Percentiles rank a stretch among this genome's conserved stretches.
Conservation (phyloP, 2,888 invertebrate species). For the Himalopsyche tibetana region DNA sequence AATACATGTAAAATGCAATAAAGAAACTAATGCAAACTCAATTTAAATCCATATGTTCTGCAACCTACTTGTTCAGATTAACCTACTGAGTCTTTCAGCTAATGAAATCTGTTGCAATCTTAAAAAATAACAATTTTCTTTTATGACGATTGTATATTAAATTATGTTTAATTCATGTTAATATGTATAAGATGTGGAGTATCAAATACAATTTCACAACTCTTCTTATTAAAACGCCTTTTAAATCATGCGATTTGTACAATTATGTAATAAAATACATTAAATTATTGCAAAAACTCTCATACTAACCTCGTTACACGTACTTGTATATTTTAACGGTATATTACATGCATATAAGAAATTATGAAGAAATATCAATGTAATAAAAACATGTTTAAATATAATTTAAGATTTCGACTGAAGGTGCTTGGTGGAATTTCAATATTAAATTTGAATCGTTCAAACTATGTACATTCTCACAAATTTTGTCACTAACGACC, state of each 20-base stretch:
- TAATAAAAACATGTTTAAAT: background rate
- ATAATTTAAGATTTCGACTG: too few relatives aligned
- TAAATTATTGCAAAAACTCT: slow-evolving; percentile 3
- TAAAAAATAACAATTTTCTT: background rate
- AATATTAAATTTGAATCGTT: too few relatives aligned
- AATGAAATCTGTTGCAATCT: background rate
- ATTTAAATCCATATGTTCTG: too few relatives aligned
- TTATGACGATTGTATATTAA: background rate
- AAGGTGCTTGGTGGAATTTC: too few relatives aligned
- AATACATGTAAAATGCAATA: too few relatives aligned
- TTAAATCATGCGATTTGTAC: background rate
- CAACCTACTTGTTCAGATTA: background rate
- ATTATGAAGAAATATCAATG: too few relatives aligned
- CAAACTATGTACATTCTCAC: too few relatives aligned
- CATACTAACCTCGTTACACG: background rate
- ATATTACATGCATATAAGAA: background rate
- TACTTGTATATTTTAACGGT: background rate
- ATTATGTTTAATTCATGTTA: background rate
- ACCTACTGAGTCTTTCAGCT: background rate
- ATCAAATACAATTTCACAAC: background rate
- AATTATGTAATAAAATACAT: background rate
- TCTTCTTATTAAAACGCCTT: background rate
- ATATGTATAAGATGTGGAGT: background rate
- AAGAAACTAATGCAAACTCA: too few relatives aligned
- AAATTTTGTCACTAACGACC: too few relatives aligned